A percentile compares a stretch with the other conserved stretches of the same genome.
phyloP scores from a whole-genome alignment of 2,888 invertebrate species.

The Aricia artaxerxes region DNA sequence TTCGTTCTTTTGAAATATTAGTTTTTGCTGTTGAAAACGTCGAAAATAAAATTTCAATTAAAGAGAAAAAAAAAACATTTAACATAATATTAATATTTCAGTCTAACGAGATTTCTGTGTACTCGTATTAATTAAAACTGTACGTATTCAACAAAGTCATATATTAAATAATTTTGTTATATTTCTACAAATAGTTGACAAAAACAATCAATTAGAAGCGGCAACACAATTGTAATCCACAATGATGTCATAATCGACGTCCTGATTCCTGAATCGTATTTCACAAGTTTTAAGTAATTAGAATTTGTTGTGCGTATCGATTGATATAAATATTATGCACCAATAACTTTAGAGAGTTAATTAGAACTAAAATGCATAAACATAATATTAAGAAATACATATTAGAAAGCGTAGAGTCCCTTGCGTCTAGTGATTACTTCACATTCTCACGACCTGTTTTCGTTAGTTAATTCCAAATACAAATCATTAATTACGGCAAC shows the following conservation, averaged over 20 bases:
- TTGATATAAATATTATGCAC: constrained; percentile 11
- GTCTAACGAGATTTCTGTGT: not conserved
- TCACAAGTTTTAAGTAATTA: not conserved
- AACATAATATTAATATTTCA: not conserved
- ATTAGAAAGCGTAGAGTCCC: constrained; percentile 5
- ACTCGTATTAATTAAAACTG: not conserved
- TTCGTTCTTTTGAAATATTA: constrained; percentile 11
- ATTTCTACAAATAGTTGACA: not conserved
- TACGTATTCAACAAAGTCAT: not conserved
- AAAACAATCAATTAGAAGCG: not conserved
- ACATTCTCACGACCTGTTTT: constrained; percentile 21
- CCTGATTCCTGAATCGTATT: not conserved
- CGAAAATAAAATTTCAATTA: not conserved
- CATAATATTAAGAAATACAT: not conserved
- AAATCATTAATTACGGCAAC: constrained; percentile 19
- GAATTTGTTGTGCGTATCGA: not conserved
- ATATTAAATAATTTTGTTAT: not conserved
- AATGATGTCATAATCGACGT: not conserved
- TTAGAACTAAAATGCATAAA: not conserved
- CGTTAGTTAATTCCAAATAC: constrained; percentile 11
- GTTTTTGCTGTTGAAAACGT: not conserved
- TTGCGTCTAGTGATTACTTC: constrained; percentile 12
- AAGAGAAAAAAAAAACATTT: not conserved
- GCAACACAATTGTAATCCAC: not conserved
- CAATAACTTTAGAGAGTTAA: constrained; percentile 9